phyloP scores from a whole-genome alignment of 2,888 invertebrate genomes.

The Oscheius sp. region DNA sequence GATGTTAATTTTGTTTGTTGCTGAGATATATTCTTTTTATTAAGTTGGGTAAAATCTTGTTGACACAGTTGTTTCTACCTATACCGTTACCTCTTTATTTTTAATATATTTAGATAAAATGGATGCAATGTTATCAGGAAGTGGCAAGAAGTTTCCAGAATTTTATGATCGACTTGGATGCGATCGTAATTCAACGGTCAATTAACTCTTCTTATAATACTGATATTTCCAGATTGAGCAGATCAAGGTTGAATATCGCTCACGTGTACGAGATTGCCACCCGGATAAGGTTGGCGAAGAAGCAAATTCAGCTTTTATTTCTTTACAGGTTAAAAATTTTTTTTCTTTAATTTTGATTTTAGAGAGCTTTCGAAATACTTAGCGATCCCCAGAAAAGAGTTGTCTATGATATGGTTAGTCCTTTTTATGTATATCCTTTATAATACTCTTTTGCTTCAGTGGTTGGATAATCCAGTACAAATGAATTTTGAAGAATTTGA shows the following conservation, averaged over 20 bases:
- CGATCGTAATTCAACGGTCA: constrained; percentile 33
- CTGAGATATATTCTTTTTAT: too few species aligned
- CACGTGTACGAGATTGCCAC: constrained; percentile 52
- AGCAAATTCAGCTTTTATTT: not conserved
- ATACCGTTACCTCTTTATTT: not conserved
- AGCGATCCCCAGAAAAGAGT: constrained; percentile 32
- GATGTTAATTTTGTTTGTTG: too few species aligned
- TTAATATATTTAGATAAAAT: not conserved
- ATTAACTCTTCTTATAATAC: not conserved
- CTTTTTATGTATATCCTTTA: too few species aligned
- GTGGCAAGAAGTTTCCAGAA: constrained; percentile 33
- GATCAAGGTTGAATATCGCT: constrained; percentile 56
- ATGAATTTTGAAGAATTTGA: constrained; percentile 45
- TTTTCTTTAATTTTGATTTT: not conserved
- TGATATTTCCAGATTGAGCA: constrained; percentile 53
- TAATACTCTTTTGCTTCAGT: too few species aligned
- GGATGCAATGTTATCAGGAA: constrained; percentile 27
- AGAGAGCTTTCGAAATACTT: constrained; percentile 46
- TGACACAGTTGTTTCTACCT: too few species aligned
- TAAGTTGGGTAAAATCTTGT: too few species aligned
- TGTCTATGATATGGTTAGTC: constrained; percentile 45
- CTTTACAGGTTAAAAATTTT: not conserved
- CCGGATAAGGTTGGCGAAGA: constrained; percentile 49
- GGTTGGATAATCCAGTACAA: constrained; percentile 45
- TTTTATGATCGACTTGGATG: constrained; percentile 46